Evolutionary conservation across 2,888 invertebrate genomes (phyloP).

Genomic region (Philaethria dido): DNA sequence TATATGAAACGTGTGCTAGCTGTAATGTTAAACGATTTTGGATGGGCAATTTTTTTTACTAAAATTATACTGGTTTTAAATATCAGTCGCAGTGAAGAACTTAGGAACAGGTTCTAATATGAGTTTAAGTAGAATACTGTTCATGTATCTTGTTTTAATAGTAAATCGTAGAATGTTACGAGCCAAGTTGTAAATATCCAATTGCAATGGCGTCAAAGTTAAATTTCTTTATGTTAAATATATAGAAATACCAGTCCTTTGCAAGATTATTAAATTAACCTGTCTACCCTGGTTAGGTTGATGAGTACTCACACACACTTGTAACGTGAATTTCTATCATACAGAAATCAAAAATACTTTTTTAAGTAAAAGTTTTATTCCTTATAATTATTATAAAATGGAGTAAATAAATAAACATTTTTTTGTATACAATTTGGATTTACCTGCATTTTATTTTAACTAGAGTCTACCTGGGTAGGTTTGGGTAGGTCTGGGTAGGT

Average conservation of each 20-base stretch:
- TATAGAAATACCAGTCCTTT: background rate
- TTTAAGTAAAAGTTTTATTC: no score
- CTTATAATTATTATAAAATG: no score
- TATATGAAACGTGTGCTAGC: background rate
- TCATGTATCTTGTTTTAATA: constrained; percentile 8
- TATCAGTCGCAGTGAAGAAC: constrained; percentile 20
- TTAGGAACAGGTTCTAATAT: constrained; percentile 21
- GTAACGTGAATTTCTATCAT: no score
- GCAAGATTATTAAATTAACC: constrained; percentile 12
- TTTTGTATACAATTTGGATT: no score
- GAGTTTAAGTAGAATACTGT: constrained; percentile 21
- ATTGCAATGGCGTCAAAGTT: constrained; percentile 6
- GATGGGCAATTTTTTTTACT: constrained; percentile 23
- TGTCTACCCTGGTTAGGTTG: background rate
- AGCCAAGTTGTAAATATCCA: constrained; percentile 19
- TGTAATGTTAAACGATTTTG: constrained; percentile 24
- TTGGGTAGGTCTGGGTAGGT: no score
- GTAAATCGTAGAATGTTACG: constrained; percentile 17
- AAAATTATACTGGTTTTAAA: constrained; percentile 24
- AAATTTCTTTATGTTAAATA: constrained; percentile 14
- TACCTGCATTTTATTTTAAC: no score
- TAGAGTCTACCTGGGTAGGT: no score
- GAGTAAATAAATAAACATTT: no score
- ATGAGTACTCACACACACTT: no score
- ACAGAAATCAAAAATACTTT: no score